Conservation (phyloP, 2,797 vertebrate species). For the Hapalemur alaotrensis region DNA sequence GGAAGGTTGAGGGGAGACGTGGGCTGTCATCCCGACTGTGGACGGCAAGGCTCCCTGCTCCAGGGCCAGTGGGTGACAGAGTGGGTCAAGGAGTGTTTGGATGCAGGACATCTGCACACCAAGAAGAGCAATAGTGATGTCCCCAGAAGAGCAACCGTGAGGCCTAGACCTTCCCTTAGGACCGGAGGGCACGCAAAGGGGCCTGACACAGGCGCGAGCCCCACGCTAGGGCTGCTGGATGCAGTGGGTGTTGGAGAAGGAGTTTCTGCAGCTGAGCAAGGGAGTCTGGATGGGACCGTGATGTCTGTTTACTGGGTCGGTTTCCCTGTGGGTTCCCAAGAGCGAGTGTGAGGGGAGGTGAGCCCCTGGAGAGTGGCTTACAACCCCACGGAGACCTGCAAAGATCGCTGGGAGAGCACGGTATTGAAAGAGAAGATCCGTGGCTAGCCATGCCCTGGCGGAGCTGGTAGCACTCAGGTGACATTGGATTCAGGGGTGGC, state of each 20-base stretch:
- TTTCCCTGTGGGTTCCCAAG: not conserved
- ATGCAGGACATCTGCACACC: not conserved
- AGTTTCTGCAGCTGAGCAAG: not conserved
- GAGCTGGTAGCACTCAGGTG: too few species aligned
- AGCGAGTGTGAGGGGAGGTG: not conserved
- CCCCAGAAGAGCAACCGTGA: not conserved
- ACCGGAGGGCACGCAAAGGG: rapidly evolving
- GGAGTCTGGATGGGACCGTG: not conserved
- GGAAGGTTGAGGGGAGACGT: too few species aligned
- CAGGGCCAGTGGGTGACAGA: not conserved
- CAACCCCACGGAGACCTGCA: not conserved
- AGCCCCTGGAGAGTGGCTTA: not conserved
- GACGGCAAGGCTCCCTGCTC: not conserved
- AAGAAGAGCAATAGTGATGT: not conserved
- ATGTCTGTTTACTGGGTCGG: too few species aligned
- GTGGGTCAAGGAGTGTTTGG: not conserved
- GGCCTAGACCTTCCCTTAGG: not conserved
- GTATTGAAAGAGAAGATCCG: not conserved
- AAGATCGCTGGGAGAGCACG: not conserved
- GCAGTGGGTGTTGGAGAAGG: rapidly evolving
- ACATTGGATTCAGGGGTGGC: not conserved
- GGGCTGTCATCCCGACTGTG: not conserved
- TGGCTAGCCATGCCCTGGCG: not conserved
- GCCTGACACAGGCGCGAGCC: rapidly evolving
- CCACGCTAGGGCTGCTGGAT: rapidly evolving